A percentile compares a stretch with the other conserved stretches of the same genome.
These are phyloP conservation scores for Aphodius granarius DNA, from an alignment of 2,888 invertebrate genomes.

Conservation along the genomic window DNA sequence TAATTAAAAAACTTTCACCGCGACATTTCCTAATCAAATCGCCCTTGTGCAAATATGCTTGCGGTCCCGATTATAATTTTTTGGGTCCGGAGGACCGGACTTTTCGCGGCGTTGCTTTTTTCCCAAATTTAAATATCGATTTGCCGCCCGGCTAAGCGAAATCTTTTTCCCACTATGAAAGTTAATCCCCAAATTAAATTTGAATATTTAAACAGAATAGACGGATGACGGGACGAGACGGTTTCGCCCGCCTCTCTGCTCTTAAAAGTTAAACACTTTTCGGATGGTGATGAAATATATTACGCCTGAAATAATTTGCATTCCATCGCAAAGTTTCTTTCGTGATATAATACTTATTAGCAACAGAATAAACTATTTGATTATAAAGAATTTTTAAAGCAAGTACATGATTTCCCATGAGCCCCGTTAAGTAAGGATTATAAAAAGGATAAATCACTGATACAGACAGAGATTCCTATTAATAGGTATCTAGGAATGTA, in stretches of 20 bases:
- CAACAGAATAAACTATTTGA: too few species aligned
- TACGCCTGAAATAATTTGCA: not conserved
- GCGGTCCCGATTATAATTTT: not conserved
- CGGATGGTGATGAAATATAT: not conserved
- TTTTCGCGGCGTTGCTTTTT: not conserved
- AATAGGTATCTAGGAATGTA: not conserved
- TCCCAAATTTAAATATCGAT: not conserved
- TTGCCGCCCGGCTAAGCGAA: conserved; percentile 1
- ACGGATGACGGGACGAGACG: not conserved
- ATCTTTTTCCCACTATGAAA: conserved; percentile 9
- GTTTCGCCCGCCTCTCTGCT: not conserved
- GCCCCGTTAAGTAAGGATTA: too few species aligned
- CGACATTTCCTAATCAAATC: not conserved
- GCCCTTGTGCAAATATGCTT: not conserved
- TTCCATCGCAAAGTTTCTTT: not conserved
- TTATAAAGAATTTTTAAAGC: too few species aligned
- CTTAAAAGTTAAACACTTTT: not conserved
- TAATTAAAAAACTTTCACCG: not conserved
- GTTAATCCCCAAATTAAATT: conserved; percentile 13
- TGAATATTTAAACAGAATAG: conserved; percentile 4
- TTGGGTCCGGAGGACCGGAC: not conserved
- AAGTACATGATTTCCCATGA: too few species aligned
- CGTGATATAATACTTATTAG: too few species aligned
- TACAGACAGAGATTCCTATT: not conserved
- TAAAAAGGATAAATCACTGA: not conserved